Base-by-base conservation (phyloP, 2,113 vertebrate genomes). In the Meriones unguiculatus region DNA sequence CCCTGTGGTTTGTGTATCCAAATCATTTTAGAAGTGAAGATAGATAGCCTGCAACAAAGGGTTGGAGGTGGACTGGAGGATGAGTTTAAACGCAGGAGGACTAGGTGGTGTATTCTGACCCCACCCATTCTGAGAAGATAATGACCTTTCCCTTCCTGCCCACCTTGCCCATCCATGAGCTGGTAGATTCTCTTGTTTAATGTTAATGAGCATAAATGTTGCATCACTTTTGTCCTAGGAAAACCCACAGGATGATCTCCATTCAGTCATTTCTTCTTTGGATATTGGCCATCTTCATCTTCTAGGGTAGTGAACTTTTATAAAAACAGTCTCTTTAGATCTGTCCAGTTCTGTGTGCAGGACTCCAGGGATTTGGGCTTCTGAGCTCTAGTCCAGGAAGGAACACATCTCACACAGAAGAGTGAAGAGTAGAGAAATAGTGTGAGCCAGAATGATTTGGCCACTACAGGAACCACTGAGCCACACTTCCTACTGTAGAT, bases 21-120 rank as follows among this genome's bases (percentile, higher is more conserved):
- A 92, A 93, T 90, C 46, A 81, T 54, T 93, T 96, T 52, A 75
- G 38, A 69, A 89, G 18, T 69, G 67, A 95, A 57, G 69, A 75
- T n/a, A 81, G 52, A 25, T 32, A 28, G 81, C 72, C 54, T 92
- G 52, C 73, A 80, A 80, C 38, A 35, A 54, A 69, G 15, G 52
- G 62, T 90, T 96, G 3, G 32, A 32, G 67, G 35, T n/a, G 0
- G 52, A 69, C 0, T 54, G 35, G 59, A 91, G 35, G 38, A 9
- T 35, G 69, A 59, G n/a, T 52, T 65, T 15, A 64, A 41, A 50
- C 89, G 65, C 24, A 25, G 25, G 14, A 50, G 25, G 5, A 13
- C 13, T 57, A 11, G n/a, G n/a, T 30, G 64, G 24, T 1, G 9
- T 2, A 15, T 0, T 20, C 12, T 64, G 54, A 85, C 52, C 41